A percentile compares a stretch with the other conserved stretches of the same genome.
These are phyloP conservation scores for Cosmopolites sordidus DNA, from an alignment of 2,888 invertebrate genomes.

Conservation along the genomic window DNA sequence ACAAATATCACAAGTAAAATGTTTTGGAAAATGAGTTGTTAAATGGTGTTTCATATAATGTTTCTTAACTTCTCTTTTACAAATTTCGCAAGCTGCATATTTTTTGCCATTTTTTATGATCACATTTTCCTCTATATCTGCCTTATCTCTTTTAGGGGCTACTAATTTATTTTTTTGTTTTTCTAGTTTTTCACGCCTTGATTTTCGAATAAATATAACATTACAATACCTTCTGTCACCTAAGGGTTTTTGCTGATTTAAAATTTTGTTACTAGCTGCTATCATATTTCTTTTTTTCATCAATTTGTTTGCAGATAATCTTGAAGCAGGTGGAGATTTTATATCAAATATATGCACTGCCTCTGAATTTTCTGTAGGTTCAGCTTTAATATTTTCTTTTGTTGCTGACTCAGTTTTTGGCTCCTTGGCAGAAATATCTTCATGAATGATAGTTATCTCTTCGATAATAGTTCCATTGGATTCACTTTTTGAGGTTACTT, in stretches of 20 bases:
- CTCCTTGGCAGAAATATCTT: background rate
- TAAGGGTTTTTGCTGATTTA: conserved; percentile 15
- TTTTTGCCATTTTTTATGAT: no score
- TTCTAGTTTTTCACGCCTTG: conserved; percentile 17
- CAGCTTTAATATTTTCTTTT: conserved; percentile 7
- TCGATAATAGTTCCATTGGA: conserved; percentile 11
- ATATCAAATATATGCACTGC: background rate
- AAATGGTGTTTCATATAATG: conserved; percentile 30
- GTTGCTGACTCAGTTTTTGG: conserved; percentile 5
- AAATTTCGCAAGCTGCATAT: conserved; percentile 29
- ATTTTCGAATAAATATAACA: conserved; percentile 21
- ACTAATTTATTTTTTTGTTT: conserved; percentile 3
- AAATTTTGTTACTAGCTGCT: conserved; percentile 19
- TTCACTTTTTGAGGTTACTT: background rate
- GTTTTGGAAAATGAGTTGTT: conserved; percentile 29
- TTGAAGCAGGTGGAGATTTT: conserved; percentile 2
- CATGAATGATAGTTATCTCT: conserved; percentile 17
- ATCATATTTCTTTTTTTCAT: conserved; percentile 19
- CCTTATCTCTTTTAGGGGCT: no score
- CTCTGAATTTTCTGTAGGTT: background rate
- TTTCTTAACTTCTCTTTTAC: conserved; percentile 29
- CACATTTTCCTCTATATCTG: no score
- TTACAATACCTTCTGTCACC: conserved; percentile 17
- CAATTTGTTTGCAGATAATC: conserved; percentile 14
- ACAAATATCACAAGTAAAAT: conserved; percentile 25